Base-by-base conservation (phyloP, 2,797 vertebrate species). In the Rhynchotus rufescens region DNA sequence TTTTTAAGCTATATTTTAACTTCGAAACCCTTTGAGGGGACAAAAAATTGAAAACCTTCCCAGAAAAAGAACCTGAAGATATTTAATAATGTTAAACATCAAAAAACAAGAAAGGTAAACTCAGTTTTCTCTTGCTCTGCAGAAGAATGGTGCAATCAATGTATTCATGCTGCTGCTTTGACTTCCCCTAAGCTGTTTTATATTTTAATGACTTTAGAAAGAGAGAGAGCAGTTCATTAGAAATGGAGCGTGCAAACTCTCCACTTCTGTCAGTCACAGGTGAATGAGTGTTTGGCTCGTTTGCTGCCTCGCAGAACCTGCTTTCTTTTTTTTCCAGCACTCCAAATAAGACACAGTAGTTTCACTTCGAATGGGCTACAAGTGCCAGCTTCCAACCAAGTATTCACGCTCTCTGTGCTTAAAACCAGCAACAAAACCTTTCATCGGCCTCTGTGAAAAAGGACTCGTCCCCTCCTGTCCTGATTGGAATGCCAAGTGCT, bases 401-500 rank as follows among this genome's bases (percentile, higher is more conserved):
- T 79, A 80, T 92, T 94, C 83, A 57, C 59, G 8, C n/a, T 73
- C 30, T 38, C 34, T 1, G 0, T 69, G 82, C 74, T 94, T 72
- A 61, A 73, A 89, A 68, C 47, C 28, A 57, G n/a, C n/a, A 92
- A 77, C 84, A 81, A 87, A 87, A 83, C 66, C 80, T 95, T 96
- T 96, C 86, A 83, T 93, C 87, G 85, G 64, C 74, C 68, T 89
- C 2, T 0, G 26, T 36, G 95, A 88, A 88, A 95, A 95, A 80
- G 80, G 67, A 87, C 52, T 85, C 77, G 87, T 93, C 89, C 92
- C 84, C 62, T 65, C 56, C 78, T 90, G 93, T 80, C 73, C 89
- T 95, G 89, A 95, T 89, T 88, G 91, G 94, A 97, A 96, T 97
- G 88, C 91, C 92, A 95, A 96, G 83, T 90, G 93, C 91, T 57